phyloP scores from a whole-genome alignment of 2,113 vertebrate species.

The Mustelus asterias region DNA sequence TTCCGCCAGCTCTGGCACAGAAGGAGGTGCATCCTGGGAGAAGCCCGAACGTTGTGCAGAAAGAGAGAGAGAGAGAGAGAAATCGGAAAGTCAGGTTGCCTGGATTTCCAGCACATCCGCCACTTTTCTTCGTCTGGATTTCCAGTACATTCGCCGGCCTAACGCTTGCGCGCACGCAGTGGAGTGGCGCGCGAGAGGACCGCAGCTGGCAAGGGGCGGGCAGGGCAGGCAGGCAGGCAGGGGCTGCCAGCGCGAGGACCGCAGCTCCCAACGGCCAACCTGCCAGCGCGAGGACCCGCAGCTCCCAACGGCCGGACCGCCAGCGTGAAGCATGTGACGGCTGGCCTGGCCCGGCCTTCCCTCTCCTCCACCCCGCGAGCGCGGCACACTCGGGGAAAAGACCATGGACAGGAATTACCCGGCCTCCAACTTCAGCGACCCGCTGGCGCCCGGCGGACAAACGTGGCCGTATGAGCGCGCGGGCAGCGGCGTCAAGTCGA shows the following conservation, averaged over 20 bases:
- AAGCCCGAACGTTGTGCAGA: constrained; percentile 38
- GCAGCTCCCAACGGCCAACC: constrained; percentile 48
- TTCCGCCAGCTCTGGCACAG: constrained; percentile 34
- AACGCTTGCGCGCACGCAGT: background rate
- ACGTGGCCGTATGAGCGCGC: constrained; percentile 71
- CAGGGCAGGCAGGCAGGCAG: no score
- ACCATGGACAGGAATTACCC: constrained; percentile 88
- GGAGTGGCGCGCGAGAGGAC: constrained; percentile 41
- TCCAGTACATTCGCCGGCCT: background rate
- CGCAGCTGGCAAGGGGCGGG: constrained; percentile 50
- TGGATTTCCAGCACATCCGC: background rate
- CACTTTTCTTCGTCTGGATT: constrained; percentile 36
- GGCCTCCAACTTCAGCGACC: constrained; percentile 76
- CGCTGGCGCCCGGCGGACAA: constrained; percentile 56
- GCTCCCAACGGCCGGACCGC: constrained; percentile 42
- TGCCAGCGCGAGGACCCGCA: constrained; percentile 46
- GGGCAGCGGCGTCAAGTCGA: constrained; percentile 69
- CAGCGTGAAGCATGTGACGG: background rate
- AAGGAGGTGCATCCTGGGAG: constrained; percentile 72
- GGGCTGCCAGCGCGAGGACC: constrained; percentile 43
- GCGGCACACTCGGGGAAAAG: constrained; percentile 43
- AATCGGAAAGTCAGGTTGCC: background rate
- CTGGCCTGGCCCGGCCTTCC: background rate
- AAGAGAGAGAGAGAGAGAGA: constrained; percentile 63
- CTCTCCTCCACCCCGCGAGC: constrained; percentile 44